A percentile compares a stretch with the other conserved stretches of the same genome.
Evolutionary conservation across 2,113 vertebrate species (phyloP).

Genomic region (Seriola quinqueradiata): DNA sequence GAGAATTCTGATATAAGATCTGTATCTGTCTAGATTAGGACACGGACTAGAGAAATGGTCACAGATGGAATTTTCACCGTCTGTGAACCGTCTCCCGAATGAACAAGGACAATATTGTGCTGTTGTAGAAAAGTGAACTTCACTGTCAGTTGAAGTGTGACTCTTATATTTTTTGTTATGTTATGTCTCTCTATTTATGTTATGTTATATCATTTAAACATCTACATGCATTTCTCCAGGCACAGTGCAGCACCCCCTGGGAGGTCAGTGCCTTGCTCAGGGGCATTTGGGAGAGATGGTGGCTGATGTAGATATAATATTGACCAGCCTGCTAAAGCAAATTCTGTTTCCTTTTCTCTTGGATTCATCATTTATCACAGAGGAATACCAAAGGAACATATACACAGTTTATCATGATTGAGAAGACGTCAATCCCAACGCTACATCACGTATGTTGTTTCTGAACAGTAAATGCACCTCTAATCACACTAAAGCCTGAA

Average conservation of each 20-base stretch:
- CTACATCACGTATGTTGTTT: neutral
- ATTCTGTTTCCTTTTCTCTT: neutral
- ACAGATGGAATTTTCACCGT: no score
- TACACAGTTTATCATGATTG: neutral
- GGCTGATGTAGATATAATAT: neutral
- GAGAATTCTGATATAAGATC: no score
- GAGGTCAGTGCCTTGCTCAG: no score
- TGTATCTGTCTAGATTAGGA: no score
- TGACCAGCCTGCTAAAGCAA: neutral
- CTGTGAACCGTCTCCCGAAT: no score
- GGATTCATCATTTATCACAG: neutral
- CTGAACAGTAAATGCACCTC: neutral
- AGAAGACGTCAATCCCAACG: neutral
- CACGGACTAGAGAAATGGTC: no score
- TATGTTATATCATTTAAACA: no score
- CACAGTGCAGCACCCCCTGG: no score
- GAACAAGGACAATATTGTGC: no score
- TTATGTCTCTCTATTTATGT: neutral
- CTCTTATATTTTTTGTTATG: neutral
- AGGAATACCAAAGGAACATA: neutral
- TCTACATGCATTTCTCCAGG: no score
- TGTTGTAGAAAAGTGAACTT: no score
- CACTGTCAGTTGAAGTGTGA: neutral
- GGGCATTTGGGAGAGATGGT: no score
- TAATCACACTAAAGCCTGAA: neutral